Base-by-base conservation (phyloP, 1,140 invertebrate genomes). In the Rhagoletis pomonella region DNA sequence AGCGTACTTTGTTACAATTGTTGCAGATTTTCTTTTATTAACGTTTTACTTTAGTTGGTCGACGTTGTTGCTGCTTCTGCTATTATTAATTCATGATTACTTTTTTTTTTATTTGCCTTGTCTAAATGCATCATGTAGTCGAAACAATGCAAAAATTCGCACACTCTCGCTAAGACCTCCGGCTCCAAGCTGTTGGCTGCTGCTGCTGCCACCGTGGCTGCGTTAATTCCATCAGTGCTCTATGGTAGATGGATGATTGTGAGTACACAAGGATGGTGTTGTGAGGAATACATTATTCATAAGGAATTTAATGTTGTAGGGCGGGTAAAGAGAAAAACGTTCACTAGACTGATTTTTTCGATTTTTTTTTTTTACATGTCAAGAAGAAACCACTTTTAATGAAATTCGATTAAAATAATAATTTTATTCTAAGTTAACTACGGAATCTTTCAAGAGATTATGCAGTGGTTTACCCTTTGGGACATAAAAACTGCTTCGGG, bases 41-140 rank as follows among this genome's bases (percentile, higher is more conserved):
- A 55, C 47, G 29, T 42, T 55, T 77, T 50, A 14, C 17, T 77
- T 47, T 50, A 81, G 47, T 55, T 81, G 5, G 50, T 10, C 10
- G 50, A 5, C 5, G 10, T 10, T 81, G 73, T n/a, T 44, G 65
- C 6, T 67, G 42, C 65, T 44, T 58, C 29, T 81, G 73, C 47
- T 81, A 81, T 81, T 81, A 14, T 81, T 81, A 55, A 55, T 42
- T 7, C 7, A 29, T 17, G 73, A 81, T 50, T 77, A 55, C 55
- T 19, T 50, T 14, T 29, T 14, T 29, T 19, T 77, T 77, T n/a
- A 73, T 73, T 73, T 73, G 39, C 17, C 10, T 19, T 42, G 2
- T 55, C 42, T 10, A 9, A 77, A 77, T 4, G 73, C 73, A 55
- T n/a, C 44, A 55, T 17, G 2, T 17, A 55, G 17, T 2, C 14